A percentile compares a stretch with the other conserved stretches of the same genome.
phyloP scores from a whole-genome alignment of 2,113 vertebrate genomes.

The Pituophis catenifer region DNA sequence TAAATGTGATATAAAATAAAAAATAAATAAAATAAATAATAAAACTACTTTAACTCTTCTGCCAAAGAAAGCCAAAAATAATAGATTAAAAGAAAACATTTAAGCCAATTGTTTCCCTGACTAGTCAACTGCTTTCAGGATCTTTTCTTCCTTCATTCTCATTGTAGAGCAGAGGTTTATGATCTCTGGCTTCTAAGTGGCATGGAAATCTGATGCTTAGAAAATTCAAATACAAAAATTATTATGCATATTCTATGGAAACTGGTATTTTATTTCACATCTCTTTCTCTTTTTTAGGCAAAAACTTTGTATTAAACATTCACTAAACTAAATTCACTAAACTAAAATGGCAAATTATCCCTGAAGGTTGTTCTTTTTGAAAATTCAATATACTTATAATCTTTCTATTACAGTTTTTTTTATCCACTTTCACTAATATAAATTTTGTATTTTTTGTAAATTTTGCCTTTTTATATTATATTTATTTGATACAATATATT shows the following conservation, averaged over 20 bases:
- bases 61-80: background rate
- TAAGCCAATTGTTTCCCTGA: background rate
- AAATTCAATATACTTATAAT: background rate
- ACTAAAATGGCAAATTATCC: background rate
- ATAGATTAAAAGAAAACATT: background rate
- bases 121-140: background rate
- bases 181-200: background rate
- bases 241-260: background rate
- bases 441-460: background rate
- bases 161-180: background rate
- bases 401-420: background rate
- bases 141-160: background rate
- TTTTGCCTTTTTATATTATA: background rate
- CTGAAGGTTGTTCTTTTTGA: too few species aligned
- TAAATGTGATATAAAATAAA: too few species aligned
- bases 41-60: too few species aligned
- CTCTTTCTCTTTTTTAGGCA: background rate
- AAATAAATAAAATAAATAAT: background rate
- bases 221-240: background rate
- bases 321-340: background rate
- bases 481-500: background rate
- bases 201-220: background rate
- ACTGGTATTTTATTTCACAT: background rate
- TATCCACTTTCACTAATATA: background rate
- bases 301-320: background rate